Conservation (phyloP, 2,797 vertebrate species). For the Poeciliopsis turneri region DNA sequence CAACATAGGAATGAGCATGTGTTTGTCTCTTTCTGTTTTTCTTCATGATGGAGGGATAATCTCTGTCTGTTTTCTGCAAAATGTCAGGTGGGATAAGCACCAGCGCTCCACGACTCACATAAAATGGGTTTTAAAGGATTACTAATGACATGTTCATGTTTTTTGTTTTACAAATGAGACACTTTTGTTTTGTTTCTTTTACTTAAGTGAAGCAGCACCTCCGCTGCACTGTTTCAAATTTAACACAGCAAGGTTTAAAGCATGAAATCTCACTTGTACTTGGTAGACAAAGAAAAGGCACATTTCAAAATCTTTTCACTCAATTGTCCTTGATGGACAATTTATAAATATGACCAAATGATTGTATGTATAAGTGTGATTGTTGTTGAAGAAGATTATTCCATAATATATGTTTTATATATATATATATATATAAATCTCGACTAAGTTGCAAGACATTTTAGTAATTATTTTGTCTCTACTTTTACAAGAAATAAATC, state of each 20-base stretch:
- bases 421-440: too few relatives aligned
- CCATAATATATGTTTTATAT: not conserved
- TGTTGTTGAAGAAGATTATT: not conserved
- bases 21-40: not conserved
- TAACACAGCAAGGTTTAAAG: not conserved
- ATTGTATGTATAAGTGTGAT: not conserved
- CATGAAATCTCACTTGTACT: not conserved
- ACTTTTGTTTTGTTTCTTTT: conserved; percentile 1
- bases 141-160: not conserved
- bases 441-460: too few relatives aligned
- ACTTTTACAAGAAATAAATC: too few relatives aligned
- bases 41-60: not conserved
- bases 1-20: not conserved
- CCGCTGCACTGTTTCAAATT: not conserved
- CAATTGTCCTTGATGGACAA: too few relatives aligned
- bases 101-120: not conserved
- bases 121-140: conserved; percentile 9
- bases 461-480: too few relatives aligned
- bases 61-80: not conserved
- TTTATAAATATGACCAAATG: not conserved
- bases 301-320: not conserved
- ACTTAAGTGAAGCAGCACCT: conserved; percentile 8
- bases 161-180: conserved; percentile 2
- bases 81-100: conserved; percentile 5
- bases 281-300: not conserved